Evolutionary conservation across 2,113 vertebrate genomes (phyloP).

Genomic region (Anarhynchus alexandrinus): DNA sequence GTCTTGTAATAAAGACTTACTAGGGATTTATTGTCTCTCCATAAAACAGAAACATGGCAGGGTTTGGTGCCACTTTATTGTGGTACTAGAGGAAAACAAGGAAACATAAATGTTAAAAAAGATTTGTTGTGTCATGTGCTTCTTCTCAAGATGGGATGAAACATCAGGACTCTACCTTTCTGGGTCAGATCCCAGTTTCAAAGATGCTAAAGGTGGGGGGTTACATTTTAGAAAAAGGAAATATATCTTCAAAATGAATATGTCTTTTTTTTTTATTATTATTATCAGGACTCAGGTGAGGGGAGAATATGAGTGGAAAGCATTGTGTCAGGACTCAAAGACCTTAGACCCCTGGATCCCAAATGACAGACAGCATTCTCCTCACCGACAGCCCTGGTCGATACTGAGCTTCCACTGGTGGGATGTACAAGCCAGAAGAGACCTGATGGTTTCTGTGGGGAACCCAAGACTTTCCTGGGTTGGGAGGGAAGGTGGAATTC

Average conservation of each 20-base stretch:
- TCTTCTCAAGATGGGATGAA: background rate
- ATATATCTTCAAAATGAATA: background rate
- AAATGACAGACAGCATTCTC: background rate
- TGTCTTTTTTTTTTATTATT: background rate
- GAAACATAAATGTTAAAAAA: background rate
- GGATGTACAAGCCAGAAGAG: background rate
- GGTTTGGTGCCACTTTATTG: background rate
- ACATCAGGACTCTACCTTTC: background rate
- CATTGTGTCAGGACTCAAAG: background rate
- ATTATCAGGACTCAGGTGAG: background rate
- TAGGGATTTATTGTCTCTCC: conserved; percentile 1
- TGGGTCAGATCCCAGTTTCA: background rate
- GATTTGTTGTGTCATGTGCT: background rate
- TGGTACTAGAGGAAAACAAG: background rate
- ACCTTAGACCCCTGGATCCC: background rate
- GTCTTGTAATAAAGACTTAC: background rate
- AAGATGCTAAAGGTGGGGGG: background rate
- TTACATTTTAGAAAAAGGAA: background rate
- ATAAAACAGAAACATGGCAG: background rate
- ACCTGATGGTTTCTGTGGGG: background rate
- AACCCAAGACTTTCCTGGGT: background rate
- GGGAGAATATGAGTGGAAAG: background rate
- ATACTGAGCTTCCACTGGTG: background rate
- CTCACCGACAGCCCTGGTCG: background rate
- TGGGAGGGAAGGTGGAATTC: background rate